Conservation (phyloP, 2,888 invertebrate genomes). For the Ormyrus pomaceus region DNA sequence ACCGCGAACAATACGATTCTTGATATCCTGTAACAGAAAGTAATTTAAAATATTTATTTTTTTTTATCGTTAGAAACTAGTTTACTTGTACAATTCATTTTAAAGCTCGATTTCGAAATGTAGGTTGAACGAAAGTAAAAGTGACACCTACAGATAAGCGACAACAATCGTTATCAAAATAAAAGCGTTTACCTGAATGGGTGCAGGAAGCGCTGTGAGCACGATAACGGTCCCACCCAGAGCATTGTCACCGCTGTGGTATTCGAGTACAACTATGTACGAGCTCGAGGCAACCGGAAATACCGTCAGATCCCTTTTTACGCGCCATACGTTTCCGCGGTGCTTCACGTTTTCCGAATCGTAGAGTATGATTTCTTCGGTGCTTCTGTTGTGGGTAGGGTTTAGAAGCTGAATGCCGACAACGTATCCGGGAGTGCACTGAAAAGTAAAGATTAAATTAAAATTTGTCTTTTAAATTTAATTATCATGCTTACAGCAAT, state of each 20-base stretch:
- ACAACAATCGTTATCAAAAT: too few relatives aligned
- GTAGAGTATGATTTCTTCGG: conserved; percentile 88
- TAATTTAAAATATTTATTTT: not conserved
- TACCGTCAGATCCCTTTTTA: conserved; percentile 89
- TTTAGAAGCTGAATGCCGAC: conserved; percentile 93
- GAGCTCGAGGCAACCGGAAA: conserved; percentile 94
- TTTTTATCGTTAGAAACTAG: too few relatives aligned
- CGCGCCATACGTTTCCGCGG: conserved; percentile 81
- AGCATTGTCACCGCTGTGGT: conserved; percentile 86
- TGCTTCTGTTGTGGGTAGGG: conserved; percentile 91
- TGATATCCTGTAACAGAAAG: conserved; percentile 78
- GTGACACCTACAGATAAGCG: too few relatives aligned
- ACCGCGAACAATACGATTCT: conserved; percentile 85
- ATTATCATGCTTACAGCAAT: not conserved
- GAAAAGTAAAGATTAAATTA: conserved; percentile 54
- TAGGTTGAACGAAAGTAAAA: too few relatives aligned
- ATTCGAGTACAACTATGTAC: conserved; percentile 87
- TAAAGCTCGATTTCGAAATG: too few relatives aligned
- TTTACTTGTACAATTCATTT: too few relatives aligned
- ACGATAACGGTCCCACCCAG: conserved; percentile 89
- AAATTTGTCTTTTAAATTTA: too few relatives aligned
- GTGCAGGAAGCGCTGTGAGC: conserved; percentile 84
- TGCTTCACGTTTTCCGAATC: conserved; percentile 84
- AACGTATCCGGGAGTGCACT: conserved; percentile 88
- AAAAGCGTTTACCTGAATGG: conserved; percentile 77